phyloP scores from a whole-genome alignment of 2,113 vertebrate species.

The Chaetodon trifascialis region DNA sequence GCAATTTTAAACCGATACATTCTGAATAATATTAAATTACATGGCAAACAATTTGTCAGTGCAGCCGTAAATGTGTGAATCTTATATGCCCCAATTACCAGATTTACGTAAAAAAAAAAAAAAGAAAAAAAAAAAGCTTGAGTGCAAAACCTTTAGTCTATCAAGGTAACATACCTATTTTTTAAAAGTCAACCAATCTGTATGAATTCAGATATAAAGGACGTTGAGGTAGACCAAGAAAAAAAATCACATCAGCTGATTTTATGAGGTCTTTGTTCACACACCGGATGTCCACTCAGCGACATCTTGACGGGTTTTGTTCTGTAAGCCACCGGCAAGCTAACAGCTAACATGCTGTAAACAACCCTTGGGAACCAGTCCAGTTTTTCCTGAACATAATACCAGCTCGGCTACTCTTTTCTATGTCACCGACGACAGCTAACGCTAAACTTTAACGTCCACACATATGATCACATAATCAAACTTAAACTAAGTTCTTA shows the following conservation, averaged over 20 bases:
- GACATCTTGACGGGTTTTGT: constrained; percentile 58
- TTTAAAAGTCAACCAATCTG: rapidly evolving
- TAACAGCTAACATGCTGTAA: constrained; percentile 40
- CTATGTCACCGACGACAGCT: rapidly evolving
- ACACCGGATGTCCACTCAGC: constrained; percentile 72
- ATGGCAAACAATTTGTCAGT: rapidly evolving
- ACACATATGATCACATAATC: no score
- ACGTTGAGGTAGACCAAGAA: background rate
- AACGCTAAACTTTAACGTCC: no score
- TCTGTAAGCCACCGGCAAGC: constrained; percentile 55
- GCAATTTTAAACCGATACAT: rapidly evolving
- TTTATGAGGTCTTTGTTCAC: constrained; percentile 76
- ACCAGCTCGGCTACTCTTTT: rapidly evolving
- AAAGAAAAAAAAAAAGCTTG: no score
- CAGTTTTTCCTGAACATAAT: background rate
- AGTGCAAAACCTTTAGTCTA: rapidly evolving
- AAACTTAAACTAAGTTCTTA: background rate
- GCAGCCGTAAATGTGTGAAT: background rate
- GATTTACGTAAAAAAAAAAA: background rate
- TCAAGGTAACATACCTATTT: rapidly evolving
- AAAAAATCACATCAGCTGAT: constrained; percentile 38
- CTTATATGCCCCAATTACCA: rapidly evolving
- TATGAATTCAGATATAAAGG: background rate
- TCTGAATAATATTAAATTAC: rapidly evolving
- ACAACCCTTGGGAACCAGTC: background rate